Evolutionary conservation across 2,888 invertebrate genomes (phyloP).

Genomic region (Bellardia pandia): DNA sequence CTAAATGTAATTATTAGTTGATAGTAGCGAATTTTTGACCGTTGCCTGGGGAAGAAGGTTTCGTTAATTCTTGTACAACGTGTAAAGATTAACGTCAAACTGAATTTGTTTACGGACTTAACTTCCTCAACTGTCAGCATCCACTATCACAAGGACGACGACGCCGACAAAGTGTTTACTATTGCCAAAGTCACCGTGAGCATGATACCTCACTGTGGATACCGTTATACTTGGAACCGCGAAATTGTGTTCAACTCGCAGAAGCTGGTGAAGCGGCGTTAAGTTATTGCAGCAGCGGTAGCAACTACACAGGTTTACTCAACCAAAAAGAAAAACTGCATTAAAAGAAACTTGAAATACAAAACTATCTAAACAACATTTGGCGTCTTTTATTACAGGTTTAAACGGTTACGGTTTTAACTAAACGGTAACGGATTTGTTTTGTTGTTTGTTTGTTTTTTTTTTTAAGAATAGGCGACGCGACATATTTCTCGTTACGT

Average conservation of each 20-base stretch:
- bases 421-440: conserved; percentile 48
- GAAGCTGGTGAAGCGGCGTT: conserved; percentile 96
- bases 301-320: conserved; percentile 64
- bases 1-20: conserved; percentile 61
- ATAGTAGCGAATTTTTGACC: conserved; percentile 3
- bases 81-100: conserved; percentile 54
- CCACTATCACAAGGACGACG: conserved; percentile 63
- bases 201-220: conserved; percentile 88
- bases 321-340: conserved; percentile 21
- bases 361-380: conserved; percentile 5
- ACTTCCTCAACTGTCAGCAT: conserved; percentile 41
- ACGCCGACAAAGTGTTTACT: conserved; percentile 75
- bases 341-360: background rate
- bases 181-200: conserved; percentile 82
- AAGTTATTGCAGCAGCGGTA: conserved; percentile 83
- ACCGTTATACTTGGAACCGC: conserved; percentile 96
- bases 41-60: conserved; percentile 14
- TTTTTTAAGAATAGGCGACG: conserved; percentile 30
- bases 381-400: conserved; percentile 33
- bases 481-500: conserved; percentile 54
- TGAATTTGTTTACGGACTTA: conserved; percentile 59
- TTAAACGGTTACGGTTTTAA: conserved; percentile 55
- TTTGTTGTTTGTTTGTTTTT: background rate
- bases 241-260: conserved; percentile 97
- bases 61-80: background rate